Evolutionary conservation across 2,113 vertebrate species (phyloP).

Genomic region (Eulemur macaco): DNA sequence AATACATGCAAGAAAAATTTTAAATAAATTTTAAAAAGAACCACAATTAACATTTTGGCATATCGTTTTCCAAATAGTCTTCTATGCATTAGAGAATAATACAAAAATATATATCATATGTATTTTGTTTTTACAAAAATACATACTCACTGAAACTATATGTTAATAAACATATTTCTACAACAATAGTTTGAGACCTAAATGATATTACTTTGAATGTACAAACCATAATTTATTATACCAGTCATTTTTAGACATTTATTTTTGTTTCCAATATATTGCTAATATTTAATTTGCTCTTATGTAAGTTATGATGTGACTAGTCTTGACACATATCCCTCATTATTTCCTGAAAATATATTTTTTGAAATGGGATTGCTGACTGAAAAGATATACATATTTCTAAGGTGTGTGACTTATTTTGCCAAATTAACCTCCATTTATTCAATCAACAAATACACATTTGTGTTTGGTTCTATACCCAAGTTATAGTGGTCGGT

Average conservation of each 20-base stretch:
- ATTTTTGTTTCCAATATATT: neutral
- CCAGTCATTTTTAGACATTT: neutral
- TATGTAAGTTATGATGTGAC: neutral
- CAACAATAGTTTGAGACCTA: neutral
- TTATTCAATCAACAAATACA: neutral
- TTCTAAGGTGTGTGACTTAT: neutral
- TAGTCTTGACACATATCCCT: neutral
- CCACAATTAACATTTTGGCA: neutral
- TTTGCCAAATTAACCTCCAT: neutral
- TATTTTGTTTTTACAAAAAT: neutral
- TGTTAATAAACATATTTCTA: neutral
- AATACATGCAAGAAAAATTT: neutral
- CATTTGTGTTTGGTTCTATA: neutral
- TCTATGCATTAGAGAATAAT: neutral
- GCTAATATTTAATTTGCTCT: neutral
- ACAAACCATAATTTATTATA: neutral
- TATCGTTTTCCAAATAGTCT: constrained; percentile 22
- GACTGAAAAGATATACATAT: neutral
- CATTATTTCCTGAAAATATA: constrained; percentile 15
- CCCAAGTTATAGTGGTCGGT: neutral
- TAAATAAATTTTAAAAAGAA: neutral
- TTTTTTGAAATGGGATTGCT: neutral
- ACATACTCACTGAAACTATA: neutral
- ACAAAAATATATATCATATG: neutral
- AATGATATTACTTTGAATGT: constrained; percentile 2